Evolutionary conservation across 2,888 invertebrate genomes (phyloP).

Genomic region (Fragum sueziense): DNA sequence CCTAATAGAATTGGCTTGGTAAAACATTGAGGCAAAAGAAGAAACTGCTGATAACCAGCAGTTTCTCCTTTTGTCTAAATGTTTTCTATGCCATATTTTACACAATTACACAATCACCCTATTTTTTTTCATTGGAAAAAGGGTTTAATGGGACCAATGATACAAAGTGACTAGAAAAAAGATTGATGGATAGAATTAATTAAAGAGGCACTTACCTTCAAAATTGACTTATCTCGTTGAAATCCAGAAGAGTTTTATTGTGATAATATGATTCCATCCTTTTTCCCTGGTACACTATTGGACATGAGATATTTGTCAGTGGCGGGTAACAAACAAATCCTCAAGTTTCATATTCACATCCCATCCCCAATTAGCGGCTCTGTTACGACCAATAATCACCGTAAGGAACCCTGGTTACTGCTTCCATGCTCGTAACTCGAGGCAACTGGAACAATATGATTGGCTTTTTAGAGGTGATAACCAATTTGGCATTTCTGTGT

Average conservation of each 20-base stretch:
- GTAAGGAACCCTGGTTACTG: conserved; percentile 12
- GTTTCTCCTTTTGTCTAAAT: no score
- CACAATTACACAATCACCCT: no score
- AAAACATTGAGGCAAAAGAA: no score
- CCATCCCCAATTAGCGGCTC: conserved; percentile 27
- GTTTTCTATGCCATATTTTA: no score
- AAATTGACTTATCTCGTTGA: background rate
- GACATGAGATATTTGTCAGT: background rate
- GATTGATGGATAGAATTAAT: no score
- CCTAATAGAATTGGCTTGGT: no score
- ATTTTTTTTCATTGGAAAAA: no score
- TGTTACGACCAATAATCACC: conserved; percentile 22
- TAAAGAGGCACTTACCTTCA: conserved; percentile 8
- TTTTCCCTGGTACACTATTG: background rate
- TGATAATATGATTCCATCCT: conserved; percentile 18
- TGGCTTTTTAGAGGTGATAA: conserved; percentile 15
- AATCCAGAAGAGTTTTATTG: background rate
- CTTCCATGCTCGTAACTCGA: conserved; percentile 3
- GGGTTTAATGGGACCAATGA: no score
- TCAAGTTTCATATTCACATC: conserved; percentile 28
- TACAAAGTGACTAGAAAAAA: no score
- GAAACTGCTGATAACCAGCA: no score
- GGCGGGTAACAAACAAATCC: conserved; percentile 20
- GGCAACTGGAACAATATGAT: conserved; percentile 20
- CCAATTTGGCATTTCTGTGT: background rate